phyloP scores from a whole-genome alignment of 1,140 invertebrate species.

The Leptinotarsa lineolata region DNA sequence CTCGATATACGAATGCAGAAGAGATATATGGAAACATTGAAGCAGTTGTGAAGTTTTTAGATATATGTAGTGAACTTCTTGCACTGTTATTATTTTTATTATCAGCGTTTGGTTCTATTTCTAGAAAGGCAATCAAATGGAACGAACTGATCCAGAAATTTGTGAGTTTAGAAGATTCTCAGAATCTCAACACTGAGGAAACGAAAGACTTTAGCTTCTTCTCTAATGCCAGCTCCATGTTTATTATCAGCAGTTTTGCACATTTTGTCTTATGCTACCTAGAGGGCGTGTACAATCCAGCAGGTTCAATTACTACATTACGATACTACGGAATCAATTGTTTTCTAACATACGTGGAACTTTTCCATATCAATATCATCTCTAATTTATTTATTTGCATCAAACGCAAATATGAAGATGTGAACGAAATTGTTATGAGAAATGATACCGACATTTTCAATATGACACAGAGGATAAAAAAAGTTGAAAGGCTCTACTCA shows the following conservation, averaged over 20 bases:
- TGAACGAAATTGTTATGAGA: not conserved
- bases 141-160: not conserved
- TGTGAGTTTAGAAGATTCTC: not conserved
- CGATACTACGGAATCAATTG: not conserved
- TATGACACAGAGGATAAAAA: not conserved
- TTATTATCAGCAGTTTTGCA: not conserved
- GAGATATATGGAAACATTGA: not conserved
- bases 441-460: not conserved
- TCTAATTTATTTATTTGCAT: not conserved
- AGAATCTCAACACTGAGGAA: not conserved
- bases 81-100: not conserved
- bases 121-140: not conserved
- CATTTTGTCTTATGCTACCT: not conserved
- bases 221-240: not conserved
- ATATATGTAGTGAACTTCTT: not conserved
- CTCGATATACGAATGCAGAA: too few species aligned
- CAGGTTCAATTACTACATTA: not conserved
- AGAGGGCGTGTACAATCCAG: not conserved
- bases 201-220: not conserved
- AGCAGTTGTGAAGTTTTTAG: not conserved
- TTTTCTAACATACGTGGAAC: not conserved
- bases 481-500: not conserved
- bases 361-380: not conserved
- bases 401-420: conserved; percentile 1
- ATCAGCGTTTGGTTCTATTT: not conserved